Evolutionary conservation across 2,888 invertebrate genomes (phyloP), one percentile per base, ranked within the genome.

Genomic region (Auanema sp.): DNA sequence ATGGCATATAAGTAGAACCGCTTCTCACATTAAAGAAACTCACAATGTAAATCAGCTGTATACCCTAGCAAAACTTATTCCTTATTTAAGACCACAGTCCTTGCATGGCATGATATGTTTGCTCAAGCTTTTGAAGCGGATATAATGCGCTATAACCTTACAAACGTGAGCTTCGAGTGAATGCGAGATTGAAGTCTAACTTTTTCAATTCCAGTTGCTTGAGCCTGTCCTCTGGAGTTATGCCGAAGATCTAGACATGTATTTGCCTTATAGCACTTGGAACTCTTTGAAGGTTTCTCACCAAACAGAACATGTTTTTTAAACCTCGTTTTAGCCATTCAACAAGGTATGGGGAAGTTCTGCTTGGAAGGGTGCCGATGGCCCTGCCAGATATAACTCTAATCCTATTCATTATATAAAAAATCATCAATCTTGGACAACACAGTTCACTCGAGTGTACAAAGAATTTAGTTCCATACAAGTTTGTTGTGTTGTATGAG

Each of bases 311-410:
- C 4, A 53, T 58, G 21, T 50, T 11, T 51, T 21, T 14, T 4
- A 61, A 18, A 25, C 44, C 59, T 18, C 44, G 24, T 64, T 65
- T n/a, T 56, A 61, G 52, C 87, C 89, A 3, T 90, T 90, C 78
- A 87, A 88, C 4, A 87, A 88, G 0, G 88, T 89, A 10, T 91
- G 91, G 91, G 87, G 89, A 2, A 90, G 90, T 1, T 89, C 89
- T 2, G 90, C 90, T 0, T 91, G 89, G 83, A 91, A 91, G 84
- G 91, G 83, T 21, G 87, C 87, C 3, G 87, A 87, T 59, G 87
- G 87, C 18, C 79, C 85, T 8, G 69, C 71, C 1, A 58, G 84
- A 60, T 83, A 78, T 68, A 77, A 84, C 51, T 85, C 86, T 2
- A 85, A 86, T 69, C 84, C 86, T 10, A 74, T 79, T 47, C 85